A percentile compares a stretch with the other conserved stretches of the same genome.
phyloP scores from a whole-genome alignment of 2,888 invertebrate species.

The Philonicus albiceps region DNA sequence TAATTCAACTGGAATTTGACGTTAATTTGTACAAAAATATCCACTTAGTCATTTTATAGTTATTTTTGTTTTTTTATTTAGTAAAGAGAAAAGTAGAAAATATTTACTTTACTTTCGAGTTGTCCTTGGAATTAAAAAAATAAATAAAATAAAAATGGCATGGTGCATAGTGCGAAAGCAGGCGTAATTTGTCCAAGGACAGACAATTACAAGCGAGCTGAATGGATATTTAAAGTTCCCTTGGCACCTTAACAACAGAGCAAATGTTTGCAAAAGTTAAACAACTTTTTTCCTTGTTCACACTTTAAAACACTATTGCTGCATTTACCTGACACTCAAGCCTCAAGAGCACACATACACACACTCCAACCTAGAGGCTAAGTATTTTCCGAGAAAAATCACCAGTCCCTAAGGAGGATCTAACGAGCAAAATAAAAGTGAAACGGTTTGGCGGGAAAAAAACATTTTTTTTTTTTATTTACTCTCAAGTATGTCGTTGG shows the following conservation, averaged over 20 bases:
- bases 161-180: not conserved
- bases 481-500: not conserved
- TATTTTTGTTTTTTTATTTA: not conserved
- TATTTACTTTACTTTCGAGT: not conserved
- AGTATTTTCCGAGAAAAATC: not conserved
- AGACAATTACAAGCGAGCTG: not conserved
- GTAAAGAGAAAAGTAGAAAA: not conserved
- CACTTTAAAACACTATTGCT: not conserved
- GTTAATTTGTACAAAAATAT: not conserved
- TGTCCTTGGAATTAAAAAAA: not conserved
- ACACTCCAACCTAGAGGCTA: not conserved
- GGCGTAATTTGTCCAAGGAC: not conserved
- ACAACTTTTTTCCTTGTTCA: not conserved
- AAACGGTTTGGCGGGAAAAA: not conserved
- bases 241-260: not conserved
- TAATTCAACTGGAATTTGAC: not conserved
- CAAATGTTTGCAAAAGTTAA: not conserved
- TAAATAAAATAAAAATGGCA: not conserved
- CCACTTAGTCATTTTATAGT: not conserved
- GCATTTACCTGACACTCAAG: not conserved
- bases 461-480: not conserved
- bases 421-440: not conserved
- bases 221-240: not conserved
- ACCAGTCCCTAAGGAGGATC: not conserved
- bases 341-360: not conserved